phyloP scores from a whole-genome alignment of 2,888 invertebrate genomes.

The Ichneumon xanthorius region DNA sequence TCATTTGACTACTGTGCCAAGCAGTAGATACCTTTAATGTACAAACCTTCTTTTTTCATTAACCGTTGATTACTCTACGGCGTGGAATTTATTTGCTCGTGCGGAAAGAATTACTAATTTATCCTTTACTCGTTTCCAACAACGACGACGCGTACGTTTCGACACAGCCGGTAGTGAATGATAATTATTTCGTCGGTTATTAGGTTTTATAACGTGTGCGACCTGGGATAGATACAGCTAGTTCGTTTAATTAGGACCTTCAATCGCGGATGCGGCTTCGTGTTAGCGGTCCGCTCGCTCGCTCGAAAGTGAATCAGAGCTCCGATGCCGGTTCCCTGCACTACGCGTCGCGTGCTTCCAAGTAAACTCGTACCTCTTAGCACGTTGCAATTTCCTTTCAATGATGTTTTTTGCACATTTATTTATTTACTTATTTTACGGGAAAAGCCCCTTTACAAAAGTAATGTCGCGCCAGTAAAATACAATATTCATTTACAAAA shows the following conservation, averaged over 20 bases:
- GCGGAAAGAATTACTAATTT: not conserved
- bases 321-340: not conserved
- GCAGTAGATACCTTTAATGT: not conserved
- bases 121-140: not conserved
- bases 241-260: constrained; percentile 51
- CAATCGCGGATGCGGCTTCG: constrained; percentile 42
- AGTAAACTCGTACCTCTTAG: not conserved
- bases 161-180: not conserved
- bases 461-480: not conserved
- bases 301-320: constrained; percentile 23
- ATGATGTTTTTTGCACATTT: not conserved
- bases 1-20: not conserved
- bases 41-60: not conserved
- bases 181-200: constrained; percentile 49
- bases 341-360: constrained; percentile 26
- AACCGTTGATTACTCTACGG: not conserved
- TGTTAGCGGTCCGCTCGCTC: constrained; percentile 11
- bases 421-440: not conserved
- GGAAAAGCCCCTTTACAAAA: not conserved
- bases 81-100: not conserved
- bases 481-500: not conserved
- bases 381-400: constrained; percentile 13
- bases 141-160: not conserved
- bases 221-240: not conserved
- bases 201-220: constrained; percentile 44